Percentiles rank a stretch among this genome's conserved stretches.
phyloP scores from a whole-genome alignment of 2,797 vertebrate genomes.

The Bovichtus diacanthus region DNA sequence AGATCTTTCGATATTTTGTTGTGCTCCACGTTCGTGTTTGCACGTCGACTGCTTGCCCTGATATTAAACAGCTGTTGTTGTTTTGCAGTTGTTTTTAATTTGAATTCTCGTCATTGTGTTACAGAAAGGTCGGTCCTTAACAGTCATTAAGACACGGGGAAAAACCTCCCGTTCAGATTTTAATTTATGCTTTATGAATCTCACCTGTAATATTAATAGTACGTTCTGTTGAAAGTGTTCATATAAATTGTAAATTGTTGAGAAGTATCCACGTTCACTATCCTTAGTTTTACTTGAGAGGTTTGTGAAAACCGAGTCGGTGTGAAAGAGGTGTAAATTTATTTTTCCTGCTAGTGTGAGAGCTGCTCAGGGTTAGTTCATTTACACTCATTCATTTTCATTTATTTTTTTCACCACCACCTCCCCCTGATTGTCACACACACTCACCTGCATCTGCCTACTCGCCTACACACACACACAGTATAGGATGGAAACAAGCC shows the following conservation, averaged over 20 bases:
- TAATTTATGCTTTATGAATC: slow-evolving; percentile 24
- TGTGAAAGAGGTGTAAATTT: slow-evolving; percentile 64
- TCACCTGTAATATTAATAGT: slow-evolving; percentile 12
- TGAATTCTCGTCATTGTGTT: no score
- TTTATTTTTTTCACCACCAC: slow-evolving; percentile 27
- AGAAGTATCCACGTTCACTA: neutral
- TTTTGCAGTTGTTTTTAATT: no score
- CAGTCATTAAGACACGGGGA: slow-evolving; percentile 3
- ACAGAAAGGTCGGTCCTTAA: no score
- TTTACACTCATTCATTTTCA: slow-evolving; percentile 51
- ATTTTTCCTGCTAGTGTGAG: slow-evolving; percentile 49
- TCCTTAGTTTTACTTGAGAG: slow-evolving; percentile 21
- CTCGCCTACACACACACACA: slow-evolving; percentile 12
- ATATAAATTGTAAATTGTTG: slow-evolving; percentile 16
- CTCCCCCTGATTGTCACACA: slow-evolving; percentile 22
- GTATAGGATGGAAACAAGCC: slow-evolving; percentile 39
- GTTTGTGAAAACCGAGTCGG: slow-evolving; percentile 39
- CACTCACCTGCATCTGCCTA: neutral
- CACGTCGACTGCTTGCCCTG: slow-evolving; percentile 2
- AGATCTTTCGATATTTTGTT: slow-evolving; percentile 22
- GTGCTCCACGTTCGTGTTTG: neutral
- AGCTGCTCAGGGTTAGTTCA: slow-evolving; percentile 53
- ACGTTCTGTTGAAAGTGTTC: slow-evolving; percentile 4
- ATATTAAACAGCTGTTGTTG: no score
- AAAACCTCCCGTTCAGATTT: slow-evolving; percentile 26